A percentile compares a stretch with the other conserved stretches of the same genome.
Evolutionary conservation across 2,888 invertebrate genomes (phyloP).

Genomic region (Heterodera filipjevi): DNA sequence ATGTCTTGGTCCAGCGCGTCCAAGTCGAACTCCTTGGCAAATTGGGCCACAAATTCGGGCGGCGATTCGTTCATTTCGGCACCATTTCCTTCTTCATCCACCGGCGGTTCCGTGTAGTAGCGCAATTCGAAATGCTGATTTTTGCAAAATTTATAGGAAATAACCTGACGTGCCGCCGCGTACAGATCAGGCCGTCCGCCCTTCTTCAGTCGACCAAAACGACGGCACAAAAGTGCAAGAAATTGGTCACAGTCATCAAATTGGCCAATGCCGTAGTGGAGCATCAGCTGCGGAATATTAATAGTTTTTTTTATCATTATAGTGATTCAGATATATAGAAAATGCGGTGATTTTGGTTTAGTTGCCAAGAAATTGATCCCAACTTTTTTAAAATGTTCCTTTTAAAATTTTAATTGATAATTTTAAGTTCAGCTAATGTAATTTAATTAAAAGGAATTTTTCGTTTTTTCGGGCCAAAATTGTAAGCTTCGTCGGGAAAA

Average conservation of each 20-base stretch:
- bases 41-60: conserved; percentile 78
- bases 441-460: too few relatives aligned
- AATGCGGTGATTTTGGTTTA: too few relatives aligned
- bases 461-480: too few relatives aligned
- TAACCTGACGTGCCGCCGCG: conserved; percentile 72
- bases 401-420: too few relatives aligned
- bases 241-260: conserved; percentile 73
- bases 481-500: too few relatives aligned
- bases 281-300: conserved; percentile 71
- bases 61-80: too few relatives aligned
- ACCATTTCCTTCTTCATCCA: conserved; percentile 69
- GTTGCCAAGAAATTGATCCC: too few relatives aligned
- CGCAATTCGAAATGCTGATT: conserved; percentile 67
- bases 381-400: too few relatives aligned
- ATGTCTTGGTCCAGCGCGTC: conserved; percentile 73
- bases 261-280: conserved; percentile 70
- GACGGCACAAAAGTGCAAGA: conserved; percentile 77
- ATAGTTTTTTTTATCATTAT: too few relatives aligned
- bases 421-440: too few relatives aligned
- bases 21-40: conserved; percentile 78
- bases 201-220: conserved; percentile 84
- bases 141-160: not conserved
- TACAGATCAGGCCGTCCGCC: conserved; percentile 86
- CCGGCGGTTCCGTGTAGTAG: conserved; percentile 91
- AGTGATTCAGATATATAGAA: too few relatives aligned